phyloP scores from a whole-genome alignment of 2,113 vertebrate species.

The Tyto alba region DNA sequence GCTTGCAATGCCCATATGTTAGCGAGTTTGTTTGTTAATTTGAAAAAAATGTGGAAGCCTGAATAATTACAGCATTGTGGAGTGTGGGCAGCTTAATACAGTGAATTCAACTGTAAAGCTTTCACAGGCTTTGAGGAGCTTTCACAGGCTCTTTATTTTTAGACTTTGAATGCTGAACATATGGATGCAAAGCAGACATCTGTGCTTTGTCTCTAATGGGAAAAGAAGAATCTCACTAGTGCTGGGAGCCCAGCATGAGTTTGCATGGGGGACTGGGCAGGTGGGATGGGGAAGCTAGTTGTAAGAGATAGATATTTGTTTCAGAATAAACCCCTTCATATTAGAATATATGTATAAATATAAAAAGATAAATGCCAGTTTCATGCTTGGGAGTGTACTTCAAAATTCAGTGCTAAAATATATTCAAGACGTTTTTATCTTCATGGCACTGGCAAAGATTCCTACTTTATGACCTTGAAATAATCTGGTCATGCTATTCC shows the following conservation, averaged over 20 bases:
- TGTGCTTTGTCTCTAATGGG: not conserved
- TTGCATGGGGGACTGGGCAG: not conserved
- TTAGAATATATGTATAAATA: not conserved
- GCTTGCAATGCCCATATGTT: not conserved
- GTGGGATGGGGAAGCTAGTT: not conserved
- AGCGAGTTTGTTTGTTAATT: not conserved
- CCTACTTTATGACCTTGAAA: not conserved
- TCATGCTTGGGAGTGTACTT: not conserved
- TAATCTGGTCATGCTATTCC: not conserved
- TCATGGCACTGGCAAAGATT: not conserved
- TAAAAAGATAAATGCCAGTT: not conserved
- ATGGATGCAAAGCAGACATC: not conserved
- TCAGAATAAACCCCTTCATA: not conserved
- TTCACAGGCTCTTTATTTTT: not conserved
- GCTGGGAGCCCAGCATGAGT: not conserved
- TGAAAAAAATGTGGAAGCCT: not conserved
- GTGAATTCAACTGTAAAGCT: not conserved
- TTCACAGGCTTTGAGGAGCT: not conserved
- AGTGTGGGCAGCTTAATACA: not conserved
- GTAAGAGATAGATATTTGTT: not conserved
- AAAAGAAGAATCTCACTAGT: not conserved
- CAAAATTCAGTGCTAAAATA: not conserved
- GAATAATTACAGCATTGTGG: not conserved
- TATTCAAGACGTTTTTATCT: not conserved
- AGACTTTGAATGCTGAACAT: not conserved